A percentile compares a stretch with the other conserved stretches of the same genome.
These are phyloP conservation scores for Hetaerina titia DNA, from an alignment of 2,888 invertebrate genomes.

Conservation along the genomic window DNA sequence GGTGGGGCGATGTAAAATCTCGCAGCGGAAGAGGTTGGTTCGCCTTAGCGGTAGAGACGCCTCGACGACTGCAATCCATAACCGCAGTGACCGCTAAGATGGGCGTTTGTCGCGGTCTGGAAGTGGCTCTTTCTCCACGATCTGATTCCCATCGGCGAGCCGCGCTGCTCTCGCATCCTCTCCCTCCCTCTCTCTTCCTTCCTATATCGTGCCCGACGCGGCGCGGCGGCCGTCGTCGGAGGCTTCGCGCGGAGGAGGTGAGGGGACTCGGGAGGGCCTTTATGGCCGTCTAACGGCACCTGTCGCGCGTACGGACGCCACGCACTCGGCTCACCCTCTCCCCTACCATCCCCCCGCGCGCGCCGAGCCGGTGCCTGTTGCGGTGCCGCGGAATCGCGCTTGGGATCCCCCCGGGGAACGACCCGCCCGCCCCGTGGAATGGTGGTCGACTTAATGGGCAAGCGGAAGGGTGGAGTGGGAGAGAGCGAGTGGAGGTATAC, in stretches of 20 bases:
- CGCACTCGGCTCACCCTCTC: not conserved
- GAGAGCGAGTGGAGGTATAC: no score
- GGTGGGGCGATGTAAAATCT: not conserved
- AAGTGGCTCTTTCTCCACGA: slow-evolving; percentile 32
- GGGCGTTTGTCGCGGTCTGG: slow-evolving; percentile 32
- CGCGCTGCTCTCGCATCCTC: not conserved
- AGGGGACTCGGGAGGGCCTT: not conserved
- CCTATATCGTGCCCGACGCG: no score
- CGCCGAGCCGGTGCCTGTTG: not conserved
- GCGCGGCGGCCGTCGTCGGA: not conserved
- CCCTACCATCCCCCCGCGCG: not conserved
- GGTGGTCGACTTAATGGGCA: not conserved
- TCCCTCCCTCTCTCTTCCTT: not conserved
- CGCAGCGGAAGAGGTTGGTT: not conserved
- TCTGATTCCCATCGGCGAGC: slow-evolving; percentile 32
- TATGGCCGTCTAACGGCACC: slow-evolving; percentile 21
- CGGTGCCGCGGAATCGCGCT: not conserved
- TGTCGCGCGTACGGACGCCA: not conserved
- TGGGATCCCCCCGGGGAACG: not conserved
- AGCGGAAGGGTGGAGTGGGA: no score
- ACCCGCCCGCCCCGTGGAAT: not conserved
- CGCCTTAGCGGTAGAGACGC: slow-evolving; percentile 24
- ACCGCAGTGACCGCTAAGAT: slow-evolving; percentile 32
- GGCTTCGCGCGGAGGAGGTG: not conserved
- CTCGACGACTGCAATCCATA: slow-evolving; percentile 26